phyloP scores from a whole-genome alignment of 2,113 vertebrate genomes.

The Saguinus midas region DNA sequence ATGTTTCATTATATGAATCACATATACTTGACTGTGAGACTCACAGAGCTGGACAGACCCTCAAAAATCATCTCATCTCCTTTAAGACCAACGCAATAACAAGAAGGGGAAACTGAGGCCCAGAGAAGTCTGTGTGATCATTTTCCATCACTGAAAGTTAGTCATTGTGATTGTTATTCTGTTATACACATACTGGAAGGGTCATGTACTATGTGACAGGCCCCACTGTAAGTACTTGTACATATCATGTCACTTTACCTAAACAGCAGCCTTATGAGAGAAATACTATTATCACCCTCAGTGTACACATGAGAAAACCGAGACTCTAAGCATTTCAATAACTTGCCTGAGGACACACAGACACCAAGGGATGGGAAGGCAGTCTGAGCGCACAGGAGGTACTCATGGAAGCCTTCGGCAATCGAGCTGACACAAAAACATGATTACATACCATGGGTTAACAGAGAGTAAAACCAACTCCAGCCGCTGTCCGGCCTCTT shows the following conservation, averaged over 20 bases:
- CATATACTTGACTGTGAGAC: neutral
- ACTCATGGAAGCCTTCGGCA: neutral
- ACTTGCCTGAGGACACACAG: neutral
- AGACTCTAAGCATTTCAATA: neutral
- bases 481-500: neutral
- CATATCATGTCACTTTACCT: neutral
- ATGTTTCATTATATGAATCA: neutral
- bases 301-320: neutral
- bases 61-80: neutral
- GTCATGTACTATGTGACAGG: neutral
- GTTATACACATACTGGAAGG: neutral
- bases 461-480: neutral
- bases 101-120: neutral
- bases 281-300: neutral
- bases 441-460: neutral
- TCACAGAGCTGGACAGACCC: neutral
- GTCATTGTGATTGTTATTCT: neutral
- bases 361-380: neutral
- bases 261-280: neutral
- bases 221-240: neutral
- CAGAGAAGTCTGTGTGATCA: neutral
- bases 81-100: neutral
- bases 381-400: neutral
- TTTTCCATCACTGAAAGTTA: neutral
- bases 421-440: neutral